phyloP scores from a whole-genome alignment of 1,140 invertebrate species.

The Aphaenogaster rudis region DNA sequence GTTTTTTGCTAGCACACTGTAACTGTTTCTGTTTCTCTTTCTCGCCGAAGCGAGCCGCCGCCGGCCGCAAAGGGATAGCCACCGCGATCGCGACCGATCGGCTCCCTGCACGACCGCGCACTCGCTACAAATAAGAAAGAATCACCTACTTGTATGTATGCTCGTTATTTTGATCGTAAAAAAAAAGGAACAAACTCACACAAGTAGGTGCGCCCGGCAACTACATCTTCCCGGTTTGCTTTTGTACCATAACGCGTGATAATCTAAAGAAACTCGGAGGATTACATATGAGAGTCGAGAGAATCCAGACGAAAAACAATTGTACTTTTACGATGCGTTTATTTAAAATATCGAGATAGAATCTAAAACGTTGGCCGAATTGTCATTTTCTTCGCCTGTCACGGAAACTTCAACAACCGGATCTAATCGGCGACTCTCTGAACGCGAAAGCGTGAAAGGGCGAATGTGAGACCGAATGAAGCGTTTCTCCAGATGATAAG shows the following conservation, averaged over 20 bases:
- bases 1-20: neutral
- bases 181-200: slow-evolving; percentile 80
- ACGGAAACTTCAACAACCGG: slow-evolving; percentile 45
- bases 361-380: slow-evolving; percentile 36
- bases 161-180: slow-evolving; percentile 66
- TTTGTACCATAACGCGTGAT: slow-evolving; percentile 43
- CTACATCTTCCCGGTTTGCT: slow-evolving; percentile 84
- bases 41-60: slow-evolving; percentile 31
- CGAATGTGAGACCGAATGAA: neutral
- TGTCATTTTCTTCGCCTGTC: slow-evolving; percentile 22
- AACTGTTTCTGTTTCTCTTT: neutral
- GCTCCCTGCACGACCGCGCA: slow-evolving; percentile 8
- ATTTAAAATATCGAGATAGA: neutral
- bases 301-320: neutral
- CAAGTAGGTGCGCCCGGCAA: slow-evolving; percentile 83
- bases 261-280: neutral
- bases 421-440: neutral
- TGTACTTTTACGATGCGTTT: neutral
- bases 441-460: neutral
- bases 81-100: slow-evolving; percentile 38
- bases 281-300: slow-evolving; percentile 56
- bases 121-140: slow-evolving; percentile 35
- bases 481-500: neutral
- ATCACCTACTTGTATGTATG: slow-evolving; percentile 84
- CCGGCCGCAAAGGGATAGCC: slow-evolving; percentile 46